A percentile compares a stretch with the other conserved stretches of the same genome.
phyloP scores from a whole-genome alignment of 2,888 invertebrate species.

The Aleiodes testaceus region DNA sequence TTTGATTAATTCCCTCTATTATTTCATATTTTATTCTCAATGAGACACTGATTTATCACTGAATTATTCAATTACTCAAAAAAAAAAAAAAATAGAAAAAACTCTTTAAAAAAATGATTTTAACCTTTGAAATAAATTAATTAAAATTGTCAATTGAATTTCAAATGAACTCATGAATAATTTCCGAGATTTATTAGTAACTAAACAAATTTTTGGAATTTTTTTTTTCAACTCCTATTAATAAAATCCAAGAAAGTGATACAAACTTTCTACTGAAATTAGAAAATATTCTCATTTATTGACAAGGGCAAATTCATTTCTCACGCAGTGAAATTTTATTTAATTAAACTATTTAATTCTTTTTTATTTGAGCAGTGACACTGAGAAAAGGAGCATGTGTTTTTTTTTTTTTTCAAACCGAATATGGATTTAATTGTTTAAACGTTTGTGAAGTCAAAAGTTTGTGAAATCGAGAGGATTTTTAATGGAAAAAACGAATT shows the following conservation, averaged over 20 bases:
- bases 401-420: too few species aligned
- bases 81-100: too few species aligned
- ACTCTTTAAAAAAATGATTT: too few species aligned
- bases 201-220: not conserved
- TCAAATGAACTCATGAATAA: not conserved
- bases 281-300: constrained; percentile 23
- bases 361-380: constrained; percentile 1
- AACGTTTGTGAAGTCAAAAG: constrained; percentile 18
- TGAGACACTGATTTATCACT: too few species aligned
- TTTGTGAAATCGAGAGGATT: constrained; percentile 22
- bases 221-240: not conserved
- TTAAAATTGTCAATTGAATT: too few species aligned
- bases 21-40: too few species aligned
- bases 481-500: not conserved
- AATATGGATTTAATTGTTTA: constrained; percentile 27
- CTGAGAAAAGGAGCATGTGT: not conserved
- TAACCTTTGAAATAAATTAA: too few species aligned
- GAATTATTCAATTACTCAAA: too few species aligned
- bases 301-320: constrained; percentile 32
- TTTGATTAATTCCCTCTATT: too few species aligned
- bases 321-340: constrained; percentile 21
- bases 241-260: constrained; percentile 14
- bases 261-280: constrained; percentile 38
- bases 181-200: not conserved
- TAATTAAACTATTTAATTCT: constrained; percentile 10